Evolutionary conservation across 2,888 invertebrate species (phyloP).

Genomic region (Caenorhabditis sp.): DNA sequence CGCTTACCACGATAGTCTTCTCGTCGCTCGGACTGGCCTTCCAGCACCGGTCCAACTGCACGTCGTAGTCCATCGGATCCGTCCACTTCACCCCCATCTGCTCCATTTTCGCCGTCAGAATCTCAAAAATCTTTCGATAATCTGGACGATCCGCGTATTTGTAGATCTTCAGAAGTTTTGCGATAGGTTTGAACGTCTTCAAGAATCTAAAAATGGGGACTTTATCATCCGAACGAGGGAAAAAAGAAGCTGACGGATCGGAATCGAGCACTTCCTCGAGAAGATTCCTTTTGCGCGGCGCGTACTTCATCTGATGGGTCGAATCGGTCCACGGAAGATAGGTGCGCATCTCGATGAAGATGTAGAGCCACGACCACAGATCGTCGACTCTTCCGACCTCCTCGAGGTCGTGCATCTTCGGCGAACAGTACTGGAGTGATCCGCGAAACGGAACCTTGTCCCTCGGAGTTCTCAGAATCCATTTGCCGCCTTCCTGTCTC

Average conservation of each 20-base stretch:
- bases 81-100: constrained; percentile 33
- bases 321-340: constrained; percentile 48
- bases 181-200: constrained; percentile 4
- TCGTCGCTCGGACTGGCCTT: constrained; percentile 6
- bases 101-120: constrained; percentile 17
- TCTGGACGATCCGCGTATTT: constrained; percentile 36
- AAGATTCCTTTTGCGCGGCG: constrained; percentile 12
- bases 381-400: constrained; percentile 47
- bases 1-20: no score
- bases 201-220: constrained; percentile 20
- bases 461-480: constrained; percentile 21
- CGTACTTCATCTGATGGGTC: constrained; percentile 27
- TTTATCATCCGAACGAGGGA: not conserved
- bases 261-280: constrained; percentile 21
- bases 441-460: constrained; percentile 40
- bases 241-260: constrained; percentile 11
- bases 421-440: constrained; percentile 47
- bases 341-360: constrained; percentile 40
- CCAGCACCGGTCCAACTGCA: not conserved
- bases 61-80: constrained; percentile 41
- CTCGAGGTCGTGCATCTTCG: constrained; percentile 43
- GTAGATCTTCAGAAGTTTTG: constrained; percentile 4
- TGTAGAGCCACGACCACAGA: constrained; percentile 53
- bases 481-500: constrained; percentile 6
- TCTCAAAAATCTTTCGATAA: constrained; percentile 33